These are phyloP conservation scores for Ametastegia equiseti DNA, from an alignment of 2,888 invertebrate species.

Conservation along the genomic window DNA sequence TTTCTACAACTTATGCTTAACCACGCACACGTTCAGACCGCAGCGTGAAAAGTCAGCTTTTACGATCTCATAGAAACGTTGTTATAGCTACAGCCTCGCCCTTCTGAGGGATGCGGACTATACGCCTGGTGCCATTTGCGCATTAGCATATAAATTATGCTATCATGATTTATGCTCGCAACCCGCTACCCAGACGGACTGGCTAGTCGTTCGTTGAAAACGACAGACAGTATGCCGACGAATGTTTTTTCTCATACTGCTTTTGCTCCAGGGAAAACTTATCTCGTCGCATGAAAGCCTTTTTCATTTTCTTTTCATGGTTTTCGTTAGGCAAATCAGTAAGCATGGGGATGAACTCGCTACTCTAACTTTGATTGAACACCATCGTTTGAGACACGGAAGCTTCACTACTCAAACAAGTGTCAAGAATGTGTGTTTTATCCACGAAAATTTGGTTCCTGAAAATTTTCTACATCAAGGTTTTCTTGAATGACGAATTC, in stretches of 20 bases:
- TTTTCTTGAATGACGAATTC: no score
- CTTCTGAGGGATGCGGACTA: constrained; percentile 50
- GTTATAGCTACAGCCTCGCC: constrained; percentile 45
- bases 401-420: no score
- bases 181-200: constrained; percentile 50
- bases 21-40: constrained; percentile 20
- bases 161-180: constrained; percentile 72
- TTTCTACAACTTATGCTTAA: constrained; percentile 41
- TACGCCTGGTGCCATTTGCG: constrained; percentile 52
- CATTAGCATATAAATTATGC: constrained; percentile 75
- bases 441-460: no score
- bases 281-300: background rate
- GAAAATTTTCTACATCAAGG: no score
- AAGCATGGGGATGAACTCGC: no score
- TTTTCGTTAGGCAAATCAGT: no score
- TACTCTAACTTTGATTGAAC: no score
- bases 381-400: no score
- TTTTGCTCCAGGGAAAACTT: background rate
- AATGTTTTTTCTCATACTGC: constrained; percentile 28
- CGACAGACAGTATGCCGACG: constrained; percentile 53
- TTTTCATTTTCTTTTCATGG: background rate
- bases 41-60: constrained; percentile 53
- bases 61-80: constrained; percentile 56
- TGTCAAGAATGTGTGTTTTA: no score
- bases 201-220: constrained; percentile 32